These are phyloP conservation scores for Chrysolina haemoptera DNA, from an alignment of 2,888 invertebrate species.

Conservation along the genomic window DNA sequence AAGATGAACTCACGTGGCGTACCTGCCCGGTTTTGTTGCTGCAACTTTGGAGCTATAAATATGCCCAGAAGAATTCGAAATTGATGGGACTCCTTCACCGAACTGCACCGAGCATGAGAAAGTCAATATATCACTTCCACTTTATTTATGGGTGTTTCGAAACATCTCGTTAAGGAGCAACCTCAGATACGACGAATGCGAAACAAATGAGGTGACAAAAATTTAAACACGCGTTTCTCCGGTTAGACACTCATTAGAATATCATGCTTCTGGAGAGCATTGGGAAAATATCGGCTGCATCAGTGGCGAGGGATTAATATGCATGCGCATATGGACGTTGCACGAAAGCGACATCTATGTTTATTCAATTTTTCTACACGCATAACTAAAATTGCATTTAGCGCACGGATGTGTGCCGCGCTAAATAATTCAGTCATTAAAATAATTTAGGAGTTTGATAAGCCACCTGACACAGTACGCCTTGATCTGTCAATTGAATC, in stretches of 20 bases:
- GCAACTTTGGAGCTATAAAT: slow-evolving; percentile 39
- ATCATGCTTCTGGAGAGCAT: slow-evolving; percentile 21
- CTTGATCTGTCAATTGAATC: too few relatives aligned
- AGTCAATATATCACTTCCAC: slow-evolving; percentile 42
- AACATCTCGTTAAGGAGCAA: slow-evolving; percentile 42
- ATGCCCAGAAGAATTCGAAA: slow-evolving; percentile 42
- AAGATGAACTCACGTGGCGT: slow-evolving; percentile 32
- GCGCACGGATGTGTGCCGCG: too few relatives aligned
- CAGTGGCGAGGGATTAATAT: background rate
- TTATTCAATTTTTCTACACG: too few relatives aligned
- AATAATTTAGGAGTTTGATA: too few relatives aligned
- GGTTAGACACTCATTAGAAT: slow-evolving; percentile 28
- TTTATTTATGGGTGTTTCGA: slow-evolving; percentile 42
- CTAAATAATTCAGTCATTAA: too few relatives aligned
- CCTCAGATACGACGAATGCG: slow-evolving; percentile 27
- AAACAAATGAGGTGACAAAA: slow-evolving; percentile 46
- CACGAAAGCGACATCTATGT: too few relatives aligned
- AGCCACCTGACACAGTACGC: too few relatives aligned
- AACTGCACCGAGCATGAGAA: slow-evolving; percentile 45
- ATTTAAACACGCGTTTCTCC: slow-evolving; percentile 31
- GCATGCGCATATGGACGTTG: too few relatives aligned
- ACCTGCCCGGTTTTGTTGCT: slow-evolving; percentile 22
- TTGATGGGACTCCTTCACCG: slow-evolving; percentile 44
- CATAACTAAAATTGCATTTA: too few relatives aligned
- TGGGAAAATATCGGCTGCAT: background rate